These are phyloP conservation scores for Phalloptychus januarius DNA, from an alignment of 2,797 vertebrate genomes.

Conservation along the genomic window DNA sequence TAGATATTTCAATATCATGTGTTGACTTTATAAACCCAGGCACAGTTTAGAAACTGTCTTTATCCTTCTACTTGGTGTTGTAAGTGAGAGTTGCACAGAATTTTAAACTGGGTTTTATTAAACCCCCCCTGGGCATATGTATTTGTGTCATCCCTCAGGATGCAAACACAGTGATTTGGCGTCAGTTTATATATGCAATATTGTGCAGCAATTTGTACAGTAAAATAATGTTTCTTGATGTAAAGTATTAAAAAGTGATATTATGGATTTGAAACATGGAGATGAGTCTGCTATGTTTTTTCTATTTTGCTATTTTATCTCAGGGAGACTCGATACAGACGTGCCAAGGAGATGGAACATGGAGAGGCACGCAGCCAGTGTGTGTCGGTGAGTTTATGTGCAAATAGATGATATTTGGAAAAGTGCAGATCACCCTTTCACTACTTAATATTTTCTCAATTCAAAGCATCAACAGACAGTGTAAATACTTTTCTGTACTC, in stretches of 20 bases:
- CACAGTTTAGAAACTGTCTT: background rate
- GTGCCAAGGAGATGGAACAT: conserved; percentile 86
- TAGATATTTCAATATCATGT: background rate
- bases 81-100: background rate
- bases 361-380: conserved; percentile 85
- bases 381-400: conserved; percentile 87
- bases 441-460: background rate
- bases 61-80: background rate
- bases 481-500: background rate
- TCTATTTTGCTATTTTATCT: conserved; percentile 16
- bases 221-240: background rate
- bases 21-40: background rate
- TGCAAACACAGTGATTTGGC: background rate
- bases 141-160: background rate
- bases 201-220: background rate
- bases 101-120: background rate
- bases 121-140: too few relatives aligned
- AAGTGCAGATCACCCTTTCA: background rate
- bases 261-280: background rate
- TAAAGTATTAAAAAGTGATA: background rate
- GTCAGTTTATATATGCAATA: background rate
- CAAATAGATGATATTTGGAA: background rate
- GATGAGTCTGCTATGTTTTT: background rate
- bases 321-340: conserved; percentile 86
- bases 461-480: background rate